Evolutionary conservation across 2,113 vertebrate species (phyloP).

Genomic region (Epinephelus fuscoguttatus): DNA sequence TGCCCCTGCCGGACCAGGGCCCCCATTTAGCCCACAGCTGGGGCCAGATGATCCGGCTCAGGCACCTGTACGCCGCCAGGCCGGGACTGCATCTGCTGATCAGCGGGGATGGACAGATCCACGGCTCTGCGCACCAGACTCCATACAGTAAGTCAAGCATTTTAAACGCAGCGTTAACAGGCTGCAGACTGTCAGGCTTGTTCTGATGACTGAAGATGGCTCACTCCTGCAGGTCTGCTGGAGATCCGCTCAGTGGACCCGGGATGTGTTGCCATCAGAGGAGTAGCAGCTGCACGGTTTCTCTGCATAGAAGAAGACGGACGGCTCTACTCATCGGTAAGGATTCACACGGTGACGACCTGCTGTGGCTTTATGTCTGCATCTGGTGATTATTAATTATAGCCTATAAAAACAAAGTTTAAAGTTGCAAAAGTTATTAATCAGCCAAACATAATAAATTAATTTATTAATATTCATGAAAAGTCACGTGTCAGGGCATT

Average conservation of each 20-base stretch:
- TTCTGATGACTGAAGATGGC: not conserved
- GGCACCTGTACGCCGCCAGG: slow-evolving; percentile 90
- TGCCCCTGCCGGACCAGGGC: slow-evolving; percentile 85
- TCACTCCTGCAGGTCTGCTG: slow-evolving; percentile 86
- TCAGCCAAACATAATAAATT: not conserved
- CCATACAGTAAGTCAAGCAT: slow-evolving; percentile 87
- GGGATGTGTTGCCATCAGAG: slow-evolving; percentile 92
- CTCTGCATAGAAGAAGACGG: slow-evolving; percentile 92
- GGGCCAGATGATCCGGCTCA: slow-evolving; percentile 88
- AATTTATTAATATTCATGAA: not conserved
- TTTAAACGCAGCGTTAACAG: fast-evolving
- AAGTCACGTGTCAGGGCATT: not conserved
- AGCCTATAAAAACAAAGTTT: not conserved
- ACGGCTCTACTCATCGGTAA: slow-evolving; percentile 90
- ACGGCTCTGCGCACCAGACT: slow-evolving; percentile 85
- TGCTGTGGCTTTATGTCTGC: not conserved
- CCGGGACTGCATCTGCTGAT: slow-evolving; percentile 90
- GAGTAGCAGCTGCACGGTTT: slow-evolving; percentile 87
- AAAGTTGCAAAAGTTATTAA: not conserved
- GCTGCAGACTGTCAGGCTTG: not conserved
- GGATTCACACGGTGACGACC: slow-evolving; percentile 15
- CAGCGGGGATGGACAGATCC: slow-evolving; percentile 87
- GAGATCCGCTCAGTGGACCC: slow-evolving; percentile 91
- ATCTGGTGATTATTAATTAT: not conserved
- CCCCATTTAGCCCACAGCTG: slow-evolving; percentile 89